These are phyloP conservation scores for Pungitius pungitius DNA, from an alignment of 2,113 vertebrate genomes.

Conservation along the genomic window DNA sequence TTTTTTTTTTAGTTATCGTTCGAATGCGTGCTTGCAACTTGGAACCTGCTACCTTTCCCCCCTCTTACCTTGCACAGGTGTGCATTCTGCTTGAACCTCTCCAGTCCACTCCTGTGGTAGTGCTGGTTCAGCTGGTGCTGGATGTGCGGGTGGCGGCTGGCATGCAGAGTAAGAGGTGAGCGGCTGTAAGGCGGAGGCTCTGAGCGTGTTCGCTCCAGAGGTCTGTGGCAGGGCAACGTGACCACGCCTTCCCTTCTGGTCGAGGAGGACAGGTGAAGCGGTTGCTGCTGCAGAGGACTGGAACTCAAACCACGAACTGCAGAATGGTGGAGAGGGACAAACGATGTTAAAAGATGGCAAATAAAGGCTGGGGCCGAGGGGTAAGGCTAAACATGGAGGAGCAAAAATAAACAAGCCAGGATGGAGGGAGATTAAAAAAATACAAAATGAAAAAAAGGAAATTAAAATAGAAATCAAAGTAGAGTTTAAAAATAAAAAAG, in stretches of 20 bases:
- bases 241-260: slow-evolving; percentile 72
- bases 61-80: slow-evolving; percentile 67
- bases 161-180: slow-evolving; percentile 78
- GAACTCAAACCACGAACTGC: slow-evolving; percentile 84
- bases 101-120: slow-evolving; percentile 74
- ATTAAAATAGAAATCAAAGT: neutral
- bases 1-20: neutral
- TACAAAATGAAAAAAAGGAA: neutral
- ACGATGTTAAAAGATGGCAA: neutral
- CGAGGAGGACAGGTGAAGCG: slow-evolving; percentile 66
- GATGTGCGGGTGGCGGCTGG: slow-evolving; percentile 75
- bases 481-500: neutral
- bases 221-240: slow-evolving; percentile 82
- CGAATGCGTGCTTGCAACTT: neutral
- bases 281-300: slow-evolving; percentile 81
- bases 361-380: neutral
- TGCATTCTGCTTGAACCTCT: slow-evolving; percentile 64
- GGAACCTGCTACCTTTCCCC: too few relatives aligned
- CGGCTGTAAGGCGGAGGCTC: slow-evolving; percentile 91
- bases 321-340: neutral
- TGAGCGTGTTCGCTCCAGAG: slow-evolving; percentile 90
- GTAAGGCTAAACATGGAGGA: neutral
- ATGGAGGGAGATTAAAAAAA: neutral
- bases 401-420: neutral
- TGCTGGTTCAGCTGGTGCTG: slow-evolving; percentile 84